Base-by-base conservation (phyloP, 2,888 invertebrate genomes). In the Dryobota labecula region DNA sequence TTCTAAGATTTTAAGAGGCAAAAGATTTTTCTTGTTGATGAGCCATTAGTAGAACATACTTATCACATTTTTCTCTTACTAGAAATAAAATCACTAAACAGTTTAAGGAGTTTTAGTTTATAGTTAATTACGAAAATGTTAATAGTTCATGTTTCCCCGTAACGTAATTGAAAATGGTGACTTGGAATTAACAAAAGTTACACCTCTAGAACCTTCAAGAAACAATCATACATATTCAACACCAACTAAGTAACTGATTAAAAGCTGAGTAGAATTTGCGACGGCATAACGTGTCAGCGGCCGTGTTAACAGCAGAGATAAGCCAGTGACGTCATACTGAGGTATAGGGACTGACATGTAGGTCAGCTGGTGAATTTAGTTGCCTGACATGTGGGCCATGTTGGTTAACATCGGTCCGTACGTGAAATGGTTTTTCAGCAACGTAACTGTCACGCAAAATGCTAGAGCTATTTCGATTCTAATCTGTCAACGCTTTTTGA, bases 311-410 rank as follows among this genome's bases (percentile, higher is more conserved):
- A 58, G 47, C 20, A 30, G 49, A 80, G 78, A 78, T 78, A 80
- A 78, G 65, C 70, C 47, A 80, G 76, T 60, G 65, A 78, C 80
- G 81, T 78, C 80, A 80, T 70, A 54, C 24, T 20, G 56, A 38
- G 49, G 49, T 79, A 69, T 56, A 30, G n/a, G 11, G 56, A 53
- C 61, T 58, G 75, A 80, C 70, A 78, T 78, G 54, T 78, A 80
- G 78, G 78, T 80, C 78, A 78, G 49, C 76, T 75, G 54, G 33
- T 51, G 69, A 70, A 75, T 78, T 78, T 75, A 65, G 74, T 65
- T 49, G 65, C 33, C 60, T 53, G 47, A 51, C 63, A 47, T 41
- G 49, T 51, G 36, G 33, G 36, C 69, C 47, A 63, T 41, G 62
- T 78, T 70, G 53, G 53, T 62, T 58, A 45, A 51, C 68, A 57